These are phyloP conservation scores for Carduelis carduelis DNA, from an alignment of 2,797 vertebrate species.

Conservation along the genomic window DNA sequence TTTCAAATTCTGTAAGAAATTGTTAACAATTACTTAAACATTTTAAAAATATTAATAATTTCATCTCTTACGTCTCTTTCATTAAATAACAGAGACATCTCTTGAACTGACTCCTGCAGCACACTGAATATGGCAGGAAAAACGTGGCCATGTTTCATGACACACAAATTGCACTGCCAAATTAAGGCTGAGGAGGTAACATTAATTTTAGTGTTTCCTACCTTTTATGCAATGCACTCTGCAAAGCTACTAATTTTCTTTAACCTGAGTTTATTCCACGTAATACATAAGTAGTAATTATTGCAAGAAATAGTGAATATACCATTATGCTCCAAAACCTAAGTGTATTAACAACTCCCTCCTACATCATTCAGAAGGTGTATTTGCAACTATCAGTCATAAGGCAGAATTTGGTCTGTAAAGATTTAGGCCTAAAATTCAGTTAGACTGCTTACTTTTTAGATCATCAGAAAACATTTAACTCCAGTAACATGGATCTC, in stretches of 20 bases:
- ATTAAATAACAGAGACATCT: neutral
- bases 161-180: neutral
- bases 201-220: neutral
- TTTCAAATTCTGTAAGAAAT: neutral
- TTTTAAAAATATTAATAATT: neutral
- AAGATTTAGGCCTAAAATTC: neutral
- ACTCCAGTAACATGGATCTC: neutral
- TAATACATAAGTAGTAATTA: neutral
- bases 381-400: neutral
- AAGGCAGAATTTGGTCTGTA: neutral
- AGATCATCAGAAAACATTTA: neutral
- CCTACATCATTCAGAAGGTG: neutral
- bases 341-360: neutral
- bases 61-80: neutral
- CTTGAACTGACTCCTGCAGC: neutral
- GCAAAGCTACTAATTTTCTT: neutral
- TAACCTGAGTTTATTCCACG: neutral
- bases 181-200: neutral
- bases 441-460: neutral
- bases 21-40: neutral
- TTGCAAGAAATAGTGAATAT: neutral
- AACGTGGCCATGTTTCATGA: neutral
- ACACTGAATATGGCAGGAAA: neutral
- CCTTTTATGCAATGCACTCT: neutral
- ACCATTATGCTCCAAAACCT: neutral